These are phyloP conservation scores for Coptodon rendalli DNA, from an alignment of 2,113 vertebrate genomes.

Conservation along the genomic window DNA sequence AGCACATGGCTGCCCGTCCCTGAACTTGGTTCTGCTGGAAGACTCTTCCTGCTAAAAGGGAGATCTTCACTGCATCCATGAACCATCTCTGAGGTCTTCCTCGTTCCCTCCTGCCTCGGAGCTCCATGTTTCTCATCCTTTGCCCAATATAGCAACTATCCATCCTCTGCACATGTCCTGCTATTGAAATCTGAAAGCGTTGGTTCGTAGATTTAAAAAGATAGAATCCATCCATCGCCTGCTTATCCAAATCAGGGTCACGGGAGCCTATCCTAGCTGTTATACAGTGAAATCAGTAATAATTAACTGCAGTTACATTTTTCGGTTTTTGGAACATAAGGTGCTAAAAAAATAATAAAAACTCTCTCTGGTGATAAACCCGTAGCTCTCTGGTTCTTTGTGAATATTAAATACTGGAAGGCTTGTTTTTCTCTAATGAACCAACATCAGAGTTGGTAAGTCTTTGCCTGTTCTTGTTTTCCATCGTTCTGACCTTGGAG, in stretches of 20 bases:
- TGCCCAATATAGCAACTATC: background rate
- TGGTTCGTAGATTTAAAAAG: background rate
- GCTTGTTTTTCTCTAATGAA: background rate
- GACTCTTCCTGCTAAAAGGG: background rate
- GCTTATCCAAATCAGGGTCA: background rate
- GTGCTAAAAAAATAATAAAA: background rate
- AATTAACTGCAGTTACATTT: background rate
- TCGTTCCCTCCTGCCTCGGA: background rate
- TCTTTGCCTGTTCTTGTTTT: background rate
- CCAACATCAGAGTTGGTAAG: background rate
- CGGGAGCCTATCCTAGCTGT: background rate
- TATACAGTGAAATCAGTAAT: background rate
- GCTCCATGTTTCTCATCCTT: background rate
- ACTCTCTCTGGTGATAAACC: background rate
- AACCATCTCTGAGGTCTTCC: background rate
- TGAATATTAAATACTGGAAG: background rate
- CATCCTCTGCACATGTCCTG: background rate
- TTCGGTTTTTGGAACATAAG: background rate
- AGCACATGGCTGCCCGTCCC: background rate
- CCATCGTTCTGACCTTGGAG: background rate
- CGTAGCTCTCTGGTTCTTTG: background rate
- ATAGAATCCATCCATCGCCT: background rate
- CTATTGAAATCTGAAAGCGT: background rate
- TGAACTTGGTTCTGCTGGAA: background rate
- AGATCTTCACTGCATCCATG: background rate